phyloP scores from a whole-genome alignment of 2,888 invertebrate species.

The Carpatolechia fugitivella region DNA sequence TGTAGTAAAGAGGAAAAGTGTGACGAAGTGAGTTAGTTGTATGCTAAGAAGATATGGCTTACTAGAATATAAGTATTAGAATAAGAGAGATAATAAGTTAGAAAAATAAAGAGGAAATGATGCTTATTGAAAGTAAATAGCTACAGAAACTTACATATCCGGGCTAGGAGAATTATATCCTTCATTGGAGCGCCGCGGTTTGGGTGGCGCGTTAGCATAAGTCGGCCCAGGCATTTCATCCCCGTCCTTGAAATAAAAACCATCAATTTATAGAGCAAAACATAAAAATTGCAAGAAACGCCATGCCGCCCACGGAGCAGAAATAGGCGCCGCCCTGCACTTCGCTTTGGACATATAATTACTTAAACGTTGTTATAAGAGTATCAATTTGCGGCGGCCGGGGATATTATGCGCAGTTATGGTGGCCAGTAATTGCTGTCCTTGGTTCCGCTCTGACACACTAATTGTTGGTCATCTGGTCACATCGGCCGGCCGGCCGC shows the following conservation, averaged over 20 bases:
- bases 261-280: neutral
- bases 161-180: constrained; percentile 87
- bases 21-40: neutral
- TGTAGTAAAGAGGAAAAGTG: neutral
- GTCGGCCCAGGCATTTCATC: constrained; percentile 80
- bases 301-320: too few species aligned
- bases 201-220: constrained; percentile 94
- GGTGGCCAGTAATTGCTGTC: constrained; percentile 60
- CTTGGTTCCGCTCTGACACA: constrained; percentile 68
- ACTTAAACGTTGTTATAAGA: constrained; percentile 20
- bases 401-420: constrained; percentile 57
- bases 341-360: neutral
- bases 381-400: constrained; percentile 39
- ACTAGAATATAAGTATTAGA: neutral
- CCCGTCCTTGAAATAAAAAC: constrained; percentile 45
- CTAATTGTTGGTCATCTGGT: constrained; percentile 62
- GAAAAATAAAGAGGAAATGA: neutral
- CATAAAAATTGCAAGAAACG: neutral
- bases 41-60: too few species aligned
- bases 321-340: neutral
- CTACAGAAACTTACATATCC: constrained; percentile 71
- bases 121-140: neutral
- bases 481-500: neutral
- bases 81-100: neutral
- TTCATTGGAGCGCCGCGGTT: constrained; percentile 89